Base-by-base conservation (phyloP, 2,113 vertebrate species). In the Mungos mungo region DNA sequence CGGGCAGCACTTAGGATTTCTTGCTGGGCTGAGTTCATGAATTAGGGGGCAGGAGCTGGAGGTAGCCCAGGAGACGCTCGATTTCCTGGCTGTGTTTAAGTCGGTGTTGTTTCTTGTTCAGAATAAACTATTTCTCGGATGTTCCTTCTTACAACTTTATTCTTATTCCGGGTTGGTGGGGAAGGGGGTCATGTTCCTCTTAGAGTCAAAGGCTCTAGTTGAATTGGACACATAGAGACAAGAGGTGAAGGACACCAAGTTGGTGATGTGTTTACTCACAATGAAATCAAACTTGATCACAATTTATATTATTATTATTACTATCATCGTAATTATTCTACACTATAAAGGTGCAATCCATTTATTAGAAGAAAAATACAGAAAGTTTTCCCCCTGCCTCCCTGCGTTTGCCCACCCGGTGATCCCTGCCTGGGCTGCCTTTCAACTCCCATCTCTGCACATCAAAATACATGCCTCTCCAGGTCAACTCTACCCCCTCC, bases 41-140 rank as follows among this genome's bases (percentile, higher is more conserved):
- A 10, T 41, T 19, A 54, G 71, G 77, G 45, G 54, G 82, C 29
- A 18, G 65, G 33, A 45, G 57, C 23, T 81, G 0, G 4, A 85
- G 25, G n/a, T 10, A 45, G 91, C 27, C 38, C 84, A 21, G 87
- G 38, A 4, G 88, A 11, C 0, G 45, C 47, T 63, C 35, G 88
- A 65, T 90, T 79, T 85, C 38, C 96, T 33, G 89, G 82, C 33
- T 93, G 14, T 25, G 65, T 41, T 11, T 25, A 94, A 14, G 66
- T 50, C 15, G 23, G 0, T 38, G 25, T 93, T 38, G 57, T 90
- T 95, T 77, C 83, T 74, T 77, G 29, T 92, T 85, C 66, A 80
- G 54, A 98, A 98, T 98, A 98, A 98, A 98, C 15, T n/a, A 0
- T 96, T 96, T 98, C 85, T 72, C 72, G 52, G 41, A 85, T 3